Base-by-base conservation (phyloP, 37 sponge, comb jelly and placozoan genomes). In the Bolinopsis microptera region DNA sequence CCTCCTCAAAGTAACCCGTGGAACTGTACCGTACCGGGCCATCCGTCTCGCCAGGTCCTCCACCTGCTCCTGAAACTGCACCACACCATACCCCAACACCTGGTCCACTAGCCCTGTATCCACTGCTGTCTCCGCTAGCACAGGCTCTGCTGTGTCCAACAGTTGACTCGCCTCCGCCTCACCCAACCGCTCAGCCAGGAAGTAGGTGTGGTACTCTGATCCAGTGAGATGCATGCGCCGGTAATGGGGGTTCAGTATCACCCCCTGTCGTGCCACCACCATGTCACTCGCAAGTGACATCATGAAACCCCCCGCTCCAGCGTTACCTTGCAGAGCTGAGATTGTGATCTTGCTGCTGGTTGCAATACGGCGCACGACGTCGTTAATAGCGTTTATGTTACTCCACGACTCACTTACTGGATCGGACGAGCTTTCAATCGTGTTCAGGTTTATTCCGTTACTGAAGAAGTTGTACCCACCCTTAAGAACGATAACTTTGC, bases 271-370 rank as follows among this genome's bases (percentile, higher is more conserved):
- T 0, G 61, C 25, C 93, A 76, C 75, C 5, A 93, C 93, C 36
- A 93, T 0, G 32, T 93, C 93, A 25, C 32, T 39, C 23, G 93
- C 93, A 32, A 93, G 48, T 1, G 93, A n/a, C 83, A 83, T 18
- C 93, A 93, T 93, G 0, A 92, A 76, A 77, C 93, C 93, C 1
- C 93, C 93, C 18, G 93, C 93, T 32, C 93, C 93, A 24, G 93
- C 93, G 1, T 33, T 33, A 28, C 93, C 23, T 1, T 37, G 93
- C 1, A 93, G 16, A 92, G 32, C 61, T 23, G 93, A 93, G 18
- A 93, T 3, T 22, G 33, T 32, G 2, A 93, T 28, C 68, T 93
- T 93, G 83, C 77, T 80, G 13, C 22, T 76, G 22, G 32, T 93
- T 1, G 24, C 22, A 40, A 93, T 26, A n/a, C n/a, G n/a, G 18